Evolutionary conservation across 2,888 invertebrate species (phyloP).

Genomic region (Clivina fossor): DNA sequence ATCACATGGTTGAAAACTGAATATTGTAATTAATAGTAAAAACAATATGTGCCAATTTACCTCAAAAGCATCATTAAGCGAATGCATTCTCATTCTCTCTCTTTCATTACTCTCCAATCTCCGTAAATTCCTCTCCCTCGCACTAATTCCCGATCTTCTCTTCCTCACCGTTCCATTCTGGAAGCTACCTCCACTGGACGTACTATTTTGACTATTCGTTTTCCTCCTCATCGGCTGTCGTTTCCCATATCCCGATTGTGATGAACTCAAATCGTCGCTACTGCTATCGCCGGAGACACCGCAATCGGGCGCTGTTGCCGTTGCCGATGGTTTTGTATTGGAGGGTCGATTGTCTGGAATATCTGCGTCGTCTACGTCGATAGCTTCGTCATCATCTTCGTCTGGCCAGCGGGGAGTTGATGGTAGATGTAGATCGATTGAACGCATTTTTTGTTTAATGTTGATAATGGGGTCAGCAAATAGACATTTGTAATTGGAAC

Average conservation of each 20-base stretch:
- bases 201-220: conserved; percentile 40
- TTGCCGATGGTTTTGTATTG: background rate
- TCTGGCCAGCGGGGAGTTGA: conserved; percentile 51
- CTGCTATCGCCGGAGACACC: conserved; percentile 24
- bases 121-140: conserved; percentile 70
- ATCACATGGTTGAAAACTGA: too few species aligned
- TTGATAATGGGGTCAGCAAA: background rate
- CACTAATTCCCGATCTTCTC: conserved; percentile 62
- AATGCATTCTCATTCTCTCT: conserved; percentile 79
- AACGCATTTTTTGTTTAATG: conserved; percentile 47
- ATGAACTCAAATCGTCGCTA: conserved; percentile 16
- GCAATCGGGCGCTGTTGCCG: too few species aligned
- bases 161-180: conserved; percentile 53
- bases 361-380: conserved; percentile 54
- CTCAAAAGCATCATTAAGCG: conserved; percentile 77
- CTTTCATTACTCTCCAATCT: conserved; percentile 77
- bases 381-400: conserved; percentile 54
- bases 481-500: background rate
- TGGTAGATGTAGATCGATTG: conserved; percentile 52
- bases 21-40: too few species aligned
- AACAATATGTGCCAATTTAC: conserved; percentile 49
- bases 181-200: conserved; percentile 52
- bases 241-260: conserved; percentile 12
- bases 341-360: conserved; percentile 33
- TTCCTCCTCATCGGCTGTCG: conserved; percentile 17